Evolutionary conservation across 1,140 invertebrate species (phyloP).

Genomic region (Pinna nobilis): DNA sequence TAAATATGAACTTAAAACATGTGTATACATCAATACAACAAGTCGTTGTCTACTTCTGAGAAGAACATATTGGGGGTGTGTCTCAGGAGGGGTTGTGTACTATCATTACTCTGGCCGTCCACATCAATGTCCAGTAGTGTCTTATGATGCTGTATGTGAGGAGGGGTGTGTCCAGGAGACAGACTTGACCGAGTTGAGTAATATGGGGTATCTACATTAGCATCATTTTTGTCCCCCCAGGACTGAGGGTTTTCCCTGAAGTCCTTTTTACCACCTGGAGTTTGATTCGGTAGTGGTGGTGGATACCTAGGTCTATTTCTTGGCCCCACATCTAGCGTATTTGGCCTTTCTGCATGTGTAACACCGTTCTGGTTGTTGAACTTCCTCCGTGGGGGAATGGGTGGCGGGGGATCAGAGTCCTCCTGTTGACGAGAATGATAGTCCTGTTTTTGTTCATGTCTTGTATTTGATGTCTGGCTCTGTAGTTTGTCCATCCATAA

Average conservation of each 20-base stretch:
- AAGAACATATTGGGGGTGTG: slow-evolving; percentile 44
- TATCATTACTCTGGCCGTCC: slow-evolving; percentile 81
- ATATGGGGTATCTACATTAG: slow-evolving; percentile 57
- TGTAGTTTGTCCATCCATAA: slow-evolving; percentile 52
- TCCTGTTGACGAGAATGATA: slow-evolving; percentile 61
- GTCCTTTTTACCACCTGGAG: slow-evolving; percentile 38
- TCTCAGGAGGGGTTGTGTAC: slow-evolving; percentile 78
- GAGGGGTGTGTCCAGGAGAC: slow-evolving; percentile 71
- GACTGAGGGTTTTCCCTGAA: slow-evolving; percentile 35
- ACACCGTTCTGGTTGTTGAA: slow-evolving; percentile 41
- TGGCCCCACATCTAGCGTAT: slow-evolving; percentile 52
- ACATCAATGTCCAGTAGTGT: slow-evolving; percentile 80
- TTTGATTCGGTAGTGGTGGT: slow-evolving; percentile 35
- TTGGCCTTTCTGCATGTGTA: slow-evolving; percentile 48
- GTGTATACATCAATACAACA: too few relatives aligned
- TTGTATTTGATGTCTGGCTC: neutral
- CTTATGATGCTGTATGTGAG: slow-evolving; percentile 72
- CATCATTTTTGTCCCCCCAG: slow-evolving; percentile 42
- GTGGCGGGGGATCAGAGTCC: slow-evolving; percentile 37
- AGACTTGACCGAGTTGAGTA: slow-evolving; percentile 65
- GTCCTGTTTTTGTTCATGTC: neutral
- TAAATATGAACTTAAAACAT: too few relatives aligned
- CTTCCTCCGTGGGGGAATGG: slow-evolving; percentile 42
- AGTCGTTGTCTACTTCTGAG: too few relatives aligned
- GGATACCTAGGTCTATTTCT: slow-evolving; percentile 43